Percentiles rank a stretch among this genome's conserved stretches.
Evolutionary conservation across 2,797 vertebrate genomes (phyloP).

Genomic region (Myioborus melanocephalus): DNA sequence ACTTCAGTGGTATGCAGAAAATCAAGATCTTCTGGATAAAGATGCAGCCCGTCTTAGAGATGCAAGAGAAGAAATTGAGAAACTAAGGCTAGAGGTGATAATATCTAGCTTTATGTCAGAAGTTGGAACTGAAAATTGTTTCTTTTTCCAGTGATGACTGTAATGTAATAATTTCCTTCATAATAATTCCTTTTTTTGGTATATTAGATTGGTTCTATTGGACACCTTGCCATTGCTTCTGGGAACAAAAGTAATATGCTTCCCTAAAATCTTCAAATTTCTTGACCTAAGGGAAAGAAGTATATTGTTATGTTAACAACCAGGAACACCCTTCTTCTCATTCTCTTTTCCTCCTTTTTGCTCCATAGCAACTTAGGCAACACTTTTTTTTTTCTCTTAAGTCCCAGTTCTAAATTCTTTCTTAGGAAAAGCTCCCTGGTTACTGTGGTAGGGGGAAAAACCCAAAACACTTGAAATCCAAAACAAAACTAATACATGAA

Average conservation of each 20-base stretch:
- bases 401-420: neutral
- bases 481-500: neutral
- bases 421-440: neutral
- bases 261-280: neutral
- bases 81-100: conserved; percentile 83
- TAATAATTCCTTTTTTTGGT: neutral
- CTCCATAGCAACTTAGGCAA: neutral
- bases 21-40: conserved; percentile 89
- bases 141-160: neutral
- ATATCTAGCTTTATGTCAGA: neutral
- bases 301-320: neutral
- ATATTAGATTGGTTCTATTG: neutral
- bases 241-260: neutral
- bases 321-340: neutral
- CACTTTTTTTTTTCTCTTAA: neutral
- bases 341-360: neutral
- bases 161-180: neutral
- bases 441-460: neutral
- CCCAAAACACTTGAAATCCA: neutral
- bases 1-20: conserved; percentile 91
- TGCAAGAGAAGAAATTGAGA: conserved; percentile 84
- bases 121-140: neutral
- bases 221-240: neutral
- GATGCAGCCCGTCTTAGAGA: conserved; percentile 83
- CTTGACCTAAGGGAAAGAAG: neutral